These are phyloP conservation scores for Marcusenius ussheri DNA, from an alignment of 2,113 vertebrate species.

Conservation along the genomic window DNA sequence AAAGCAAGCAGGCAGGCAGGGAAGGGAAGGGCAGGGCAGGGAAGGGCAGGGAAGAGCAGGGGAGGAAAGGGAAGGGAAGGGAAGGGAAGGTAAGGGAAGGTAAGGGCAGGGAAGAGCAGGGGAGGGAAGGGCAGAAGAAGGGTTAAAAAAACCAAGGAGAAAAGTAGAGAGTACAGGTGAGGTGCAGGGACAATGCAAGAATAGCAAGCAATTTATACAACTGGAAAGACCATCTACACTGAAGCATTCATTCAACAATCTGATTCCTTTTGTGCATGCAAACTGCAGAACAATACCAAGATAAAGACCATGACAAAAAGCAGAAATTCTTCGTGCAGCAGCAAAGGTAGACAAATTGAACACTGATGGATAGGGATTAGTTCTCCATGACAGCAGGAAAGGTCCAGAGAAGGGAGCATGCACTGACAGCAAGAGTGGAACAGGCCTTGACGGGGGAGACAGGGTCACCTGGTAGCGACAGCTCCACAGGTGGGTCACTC, in stretches of 20 bases:
- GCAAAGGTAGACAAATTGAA: neutral
- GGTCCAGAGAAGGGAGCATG: neutral
- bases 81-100: conserved; percentile 16
- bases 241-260: neutral
- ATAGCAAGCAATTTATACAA: neutral
- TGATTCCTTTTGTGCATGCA: neutral
- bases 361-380: neutral
- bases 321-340: neutral
- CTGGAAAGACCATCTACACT: neutral
- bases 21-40: neutral
- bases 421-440: neutral
- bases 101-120: conserved; percentile 23
- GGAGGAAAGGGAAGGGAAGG: conserved; percentile 31
- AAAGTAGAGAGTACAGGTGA: conserved; percentile 24
- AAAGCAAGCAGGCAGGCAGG: neutral
- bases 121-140: conserved; percentile 30
- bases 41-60: conserved; percentile 12
- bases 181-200: neutral
- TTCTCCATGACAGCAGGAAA: neutral
- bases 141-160: conserved; percentile 53
- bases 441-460: neutral
- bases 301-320: neutral
- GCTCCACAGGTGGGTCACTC: conserved; percentile 49
- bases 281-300: neutral
- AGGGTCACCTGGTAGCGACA: conserved; percentile 68